A percentile compares a stretch with the other conserved stretches of the same genome.
phyloP scores from a whole-genome alignment of 1,140 invertebrate species.

The Scaptodrosophila lebanonensis region DNA sequence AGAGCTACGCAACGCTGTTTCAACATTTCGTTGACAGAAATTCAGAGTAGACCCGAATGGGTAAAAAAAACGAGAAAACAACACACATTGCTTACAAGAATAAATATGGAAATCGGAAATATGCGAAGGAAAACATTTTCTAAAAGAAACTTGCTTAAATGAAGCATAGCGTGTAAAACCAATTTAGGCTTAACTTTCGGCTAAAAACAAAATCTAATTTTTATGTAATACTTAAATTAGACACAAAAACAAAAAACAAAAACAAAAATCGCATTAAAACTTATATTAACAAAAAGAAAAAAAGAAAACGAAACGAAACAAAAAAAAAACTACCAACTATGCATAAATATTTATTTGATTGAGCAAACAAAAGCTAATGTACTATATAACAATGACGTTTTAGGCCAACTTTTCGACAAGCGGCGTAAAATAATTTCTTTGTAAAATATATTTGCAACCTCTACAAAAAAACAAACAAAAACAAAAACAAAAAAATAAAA shows the following conservation, averaged over 20 bases:
- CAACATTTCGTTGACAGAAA: constrained; percentile 35
- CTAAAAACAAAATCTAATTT: constrained; percentile 47
- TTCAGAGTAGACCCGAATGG: constrained; percentile 45
- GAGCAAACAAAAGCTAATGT: too few relatives aligned
- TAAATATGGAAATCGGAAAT: constrained; percentile 26
- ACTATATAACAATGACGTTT: constrained; percentile 35
- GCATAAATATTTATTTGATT: not conserved
- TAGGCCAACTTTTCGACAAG: constrained; percentile 66
- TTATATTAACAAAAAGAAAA: constrained; percentile 46
- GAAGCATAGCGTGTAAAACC: constrained; percentile 33
- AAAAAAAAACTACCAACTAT: constrained; percentile 36
- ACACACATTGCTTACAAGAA: constrained; percentile 24
- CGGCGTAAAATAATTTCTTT: constrained; percentile 73
- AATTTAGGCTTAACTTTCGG: constrained; percentile 71
- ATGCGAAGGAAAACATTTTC: constrained; percentile 39
- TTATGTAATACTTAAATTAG: constrained; percentile 50
- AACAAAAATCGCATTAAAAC: constrained; percentile 43
- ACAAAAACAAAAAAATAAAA: constrained; percentile 8
- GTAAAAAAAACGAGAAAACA: too few relatives aligned
- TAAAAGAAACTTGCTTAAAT: constrained; percentile 56
- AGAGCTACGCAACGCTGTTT: constrained; percentile 53
- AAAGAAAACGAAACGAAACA: constrained; percentile 28
- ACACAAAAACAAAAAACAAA: constrained; percentile 41
- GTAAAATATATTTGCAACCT: constrained; percentile 56
- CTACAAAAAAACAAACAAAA: not conserved